Conservation (phyloP, 2,113 vertebrate genomes). For the Psilopsiagon aymara region DNA sequence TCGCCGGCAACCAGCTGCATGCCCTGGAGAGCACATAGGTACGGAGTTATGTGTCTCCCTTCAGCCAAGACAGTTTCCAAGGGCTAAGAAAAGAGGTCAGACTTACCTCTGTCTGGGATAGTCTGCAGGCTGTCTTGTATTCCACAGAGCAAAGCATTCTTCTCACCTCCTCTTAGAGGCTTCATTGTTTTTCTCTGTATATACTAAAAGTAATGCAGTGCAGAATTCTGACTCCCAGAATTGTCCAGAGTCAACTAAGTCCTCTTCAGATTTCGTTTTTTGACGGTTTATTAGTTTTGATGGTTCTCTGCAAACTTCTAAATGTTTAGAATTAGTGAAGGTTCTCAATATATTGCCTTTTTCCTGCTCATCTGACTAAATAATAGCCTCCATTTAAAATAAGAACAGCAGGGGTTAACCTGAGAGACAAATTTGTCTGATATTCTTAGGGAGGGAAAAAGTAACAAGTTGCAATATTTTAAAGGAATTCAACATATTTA, state of each 20-base stretch:
- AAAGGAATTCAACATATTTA: neutral
- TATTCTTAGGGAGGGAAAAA: neutral
- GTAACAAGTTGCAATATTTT: neutral
- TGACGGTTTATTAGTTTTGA: neutral
- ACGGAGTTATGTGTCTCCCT: neutral
- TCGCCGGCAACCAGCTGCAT: neutral
- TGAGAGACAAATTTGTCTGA: neutral
- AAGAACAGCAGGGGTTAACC: neutral
- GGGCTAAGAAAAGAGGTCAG: neutral
- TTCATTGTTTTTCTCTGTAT: neutral
- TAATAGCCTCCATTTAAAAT: neutral
- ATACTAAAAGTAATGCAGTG: neutral
- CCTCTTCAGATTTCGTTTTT: neutral
- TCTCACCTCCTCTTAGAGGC: neutral
- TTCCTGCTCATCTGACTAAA: neutral
- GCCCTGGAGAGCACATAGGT: neutral
- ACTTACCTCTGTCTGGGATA: neutral
- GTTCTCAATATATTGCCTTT: neutral
- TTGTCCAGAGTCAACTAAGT: neutral
- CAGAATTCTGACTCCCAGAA: neutral
- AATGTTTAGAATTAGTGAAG: neutral
- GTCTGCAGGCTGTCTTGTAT: neutral
- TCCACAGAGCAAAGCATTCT: neutral
- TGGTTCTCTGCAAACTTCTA: neutral
- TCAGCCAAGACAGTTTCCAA: neutral